These are phyloP conservation scores for Acrossocheilus wenchowensis DNA, from an alignment of 2,797 vertebrate species.

Conservation along the genomic window DNA sequence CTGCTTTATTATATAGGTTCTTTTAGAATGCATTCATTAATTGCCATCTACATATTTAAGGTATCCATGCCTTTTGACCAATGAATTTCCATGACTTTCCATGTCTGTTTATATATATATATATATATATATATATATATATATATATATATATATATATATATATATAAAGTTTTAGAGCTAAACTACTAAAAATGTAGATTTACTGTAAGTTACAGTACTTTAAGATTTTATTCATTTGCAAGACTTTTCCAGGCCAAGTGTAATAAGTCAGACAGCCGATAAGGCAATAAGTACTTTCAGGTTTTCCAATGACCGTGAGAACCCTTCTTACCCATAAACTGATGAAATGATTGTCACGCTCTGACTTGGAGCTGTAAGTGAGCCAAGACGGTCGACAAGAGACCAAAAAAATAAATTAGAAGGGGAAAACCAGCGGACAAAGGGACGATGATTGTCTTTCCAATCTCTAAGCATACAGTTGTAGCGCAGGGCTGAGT, in stretches of 20 bases:
- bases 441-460: conserved; percentile 21
- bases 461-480: conserved; percentile 10
- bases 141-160: too few species aligned
- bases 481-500: conserved; percentile 11
- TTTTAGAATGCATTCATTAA: too few species aligned
- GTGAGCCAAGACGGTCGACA: background rate
- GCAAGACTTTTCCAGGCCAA: background rate
- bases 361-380: background rate
- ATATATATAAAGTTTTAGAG: too few species aligned
- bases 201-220: background rate
- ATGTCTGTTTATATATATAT: too few species aligned
- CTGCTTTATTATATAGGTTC: too few species aligned
- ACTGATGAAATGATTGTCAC: conserved; percentile 7
- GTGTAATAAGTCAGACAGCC: background rate
- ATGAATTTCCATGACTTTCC: too few species aligned
- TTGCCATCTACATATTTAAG: too few species aligned
- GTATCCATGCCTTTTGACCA: too few species aligned
- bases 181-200: background rate
- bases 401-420: conserved; percentile 30
- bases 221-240: background rate
- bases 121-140: too few species aligned
- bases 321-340: background rate
- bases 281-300: background rate
- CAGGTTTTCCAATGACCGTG: background rate
- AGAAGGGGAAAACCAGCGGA: conserved; percentile 7